These are phyloP conservation scores for Stylophora pistillata DNA, from an alignment of 64 coral and sea anemone genomes.

Conservation along the genomic window DNA sequence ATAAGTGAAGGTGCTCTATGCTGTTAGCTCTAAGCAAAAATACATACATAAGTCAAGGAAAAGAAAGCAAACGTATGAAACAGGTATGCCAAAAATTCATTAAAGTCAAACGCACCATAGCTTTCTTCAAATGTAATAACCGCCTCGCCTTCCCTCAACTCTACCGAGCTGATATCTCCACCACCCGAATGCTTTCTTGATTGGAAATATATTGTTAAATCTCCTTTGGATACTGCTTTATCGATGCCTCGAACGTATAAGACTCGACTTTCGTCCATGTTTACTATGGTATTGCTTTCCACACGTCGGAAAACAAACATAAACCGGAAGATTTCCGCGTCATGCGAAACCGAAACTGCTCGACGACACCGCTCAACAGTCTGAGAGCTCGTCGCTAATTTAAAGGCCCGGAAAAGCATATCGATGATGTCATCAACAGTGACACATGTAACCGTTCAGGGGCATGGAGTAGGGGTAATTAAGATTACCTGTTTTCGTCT, in stretches of 20 bases:
- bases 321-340: background rate
- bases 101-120: background rate
- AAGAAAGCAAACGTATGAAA: too few relatives aligned
- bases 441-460: too few relatives aligned
- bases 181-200: conserved; percentile 6
- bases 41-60: too few relatives aligned
- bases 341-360: conserved; percentile 2
- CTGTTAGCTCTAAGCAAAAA: too few relatives aligned
- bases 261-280: background rate
- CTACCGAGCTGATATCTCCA: background rate
- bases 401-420: background rate
- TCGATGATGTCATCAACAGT: background rate
- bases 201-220: conserved; percentile 31
- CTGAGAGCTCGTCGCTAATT: background rate
- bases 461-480: too few relatives aligned
- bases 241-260: conserved; percentile 11
- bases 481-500: too few relatives aligned
- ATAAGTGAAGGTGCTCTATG: too few relatives aligned
- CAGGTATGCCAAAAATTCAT: too few relatives aligned
- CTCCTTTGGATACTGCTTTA: background rate
- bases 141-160: background rate
- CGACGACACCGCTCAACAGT: background rate
- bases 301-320: background rate
- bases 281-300: background rate
- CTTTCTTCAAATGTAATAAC: conserved; percentile 7